A percentile compares a stretch with the other conserved stretches of the same genome.
These are phyloP conservation scores for Pelobates fuscus DNA, from an alignment of 2,113 vertebrate genomes.

Conservation along the genomic window DNA sequence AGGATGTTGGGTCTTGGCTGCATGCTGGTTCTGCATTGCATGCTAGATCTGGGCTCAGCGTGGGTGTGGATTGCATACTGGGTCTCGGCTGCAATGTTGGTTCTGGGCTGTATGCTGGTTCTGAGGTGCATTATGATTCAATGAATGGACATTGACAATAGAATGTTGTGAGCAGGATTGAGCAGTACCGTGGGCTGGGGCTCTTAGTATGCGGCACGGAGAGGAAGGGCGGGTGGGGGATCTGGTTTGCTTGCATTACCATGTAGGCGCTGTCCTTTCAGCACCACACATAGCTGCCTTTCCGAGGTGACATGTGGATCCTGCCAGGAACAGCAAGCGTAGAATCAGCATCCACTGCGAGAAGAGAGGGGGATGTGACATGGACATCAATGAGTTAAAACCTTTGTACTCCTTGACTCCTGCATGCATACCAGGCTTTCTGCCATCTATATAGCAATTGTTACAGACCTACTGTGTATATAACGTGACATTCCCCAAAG, in stretches of 20 bases:
- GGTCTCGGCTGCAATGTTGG: too few relatives aligned
- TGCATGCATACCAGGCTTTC: too few relatives aligned
- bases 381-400: not conserved
- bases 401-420: not conserved
- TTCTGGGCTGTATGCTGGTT: not conserved
- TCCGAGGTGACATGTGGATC: not conserved
- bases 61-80: not conserved
- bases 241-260: not conserved
- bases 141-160: not conserved
- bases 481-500: too few relatives aligned
- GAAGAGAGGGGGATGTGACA: not conserved
- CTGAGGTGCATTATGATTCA: too few relatives aligned
- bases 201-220: not conserved
- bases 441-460: too few relatives aligned
- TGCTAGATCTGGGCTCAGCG: too few relatives aligned
- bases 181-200: not conserved
- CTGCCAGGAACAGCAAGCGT: not conserved
- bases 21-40: too few relatives aligned
- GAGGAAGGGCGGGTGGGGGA: not conserved
- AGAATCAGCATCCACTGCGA: not conserved
- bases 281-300: slow-evolving; percentile 13
- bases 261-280: slow-evolving; percentile 40
- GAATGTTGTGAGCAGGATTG: not conserved
- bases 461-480: too few relatives aligned
- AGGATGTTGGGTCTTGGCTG: too few relatives aligned